Conservation (phyloP, 2,113 vertebrate genomes). For the Apaloderma vittatum region DNA sequence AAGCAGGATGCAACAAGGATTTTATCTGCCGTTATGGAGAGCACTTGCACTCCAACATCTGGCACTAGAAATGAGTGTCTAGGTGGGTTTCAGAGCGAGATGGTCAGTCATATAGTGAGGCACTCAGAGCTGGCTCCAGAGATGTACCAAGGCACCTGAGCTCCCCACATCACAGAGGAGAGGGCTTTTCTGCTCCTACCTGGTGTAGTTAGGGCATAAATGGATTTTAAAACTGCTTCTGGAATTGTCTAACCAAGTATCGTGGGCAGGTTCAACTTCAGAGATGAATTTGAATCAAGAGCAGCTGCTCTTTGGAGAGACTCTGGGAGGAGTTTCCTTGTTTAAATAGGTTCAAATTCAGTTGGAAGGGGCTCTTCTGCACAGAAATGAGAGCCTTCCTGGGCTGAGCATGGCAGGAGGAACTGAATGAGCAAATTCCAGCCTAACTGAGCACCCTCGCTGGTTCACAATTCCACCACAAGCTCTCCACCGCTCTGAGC, state of each 20-base stretch:
- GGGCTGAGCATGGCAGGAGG: background rate
- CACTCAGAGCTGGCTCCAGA: background rate
- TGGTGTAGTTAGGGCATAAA: background rate
- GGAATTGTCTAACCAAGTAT: background rate
- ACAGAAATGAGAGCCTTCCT: background rate
- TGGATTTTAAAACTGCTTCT: background rate
- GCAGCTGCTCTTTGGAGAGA: background rate
- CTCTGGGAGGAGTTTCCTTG: background rate
- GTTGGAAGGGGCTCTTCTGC: background rate
- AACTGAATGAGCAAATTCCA: background rate
- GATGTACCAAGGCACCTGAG: background rate
- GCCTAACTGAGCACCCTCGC: accelerated
- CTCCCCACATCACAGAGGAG: background rate
- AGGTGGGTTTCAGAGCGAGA: background rate
- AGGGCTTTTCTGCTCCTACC: background rate
- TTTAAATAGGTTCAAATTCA: background rate
- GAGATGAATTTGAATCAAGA: background rate
- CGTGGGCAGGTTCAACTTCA: background rate
- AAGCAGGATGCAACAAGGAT: background rate
- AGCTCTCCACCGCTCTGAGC: background rate
- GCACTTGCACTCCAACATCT: background rate
- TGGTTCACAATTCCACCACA: background rate
- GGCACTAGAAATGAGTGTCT: background rate
- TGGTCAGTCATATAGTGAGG: background rate
- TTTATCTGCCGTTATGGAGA: background rate